These are phyloP conservation scores for Sardina pilchardus DNA, from an alignment of 2,113 vertebrate species.

Conservation along the genomic window DNA sequence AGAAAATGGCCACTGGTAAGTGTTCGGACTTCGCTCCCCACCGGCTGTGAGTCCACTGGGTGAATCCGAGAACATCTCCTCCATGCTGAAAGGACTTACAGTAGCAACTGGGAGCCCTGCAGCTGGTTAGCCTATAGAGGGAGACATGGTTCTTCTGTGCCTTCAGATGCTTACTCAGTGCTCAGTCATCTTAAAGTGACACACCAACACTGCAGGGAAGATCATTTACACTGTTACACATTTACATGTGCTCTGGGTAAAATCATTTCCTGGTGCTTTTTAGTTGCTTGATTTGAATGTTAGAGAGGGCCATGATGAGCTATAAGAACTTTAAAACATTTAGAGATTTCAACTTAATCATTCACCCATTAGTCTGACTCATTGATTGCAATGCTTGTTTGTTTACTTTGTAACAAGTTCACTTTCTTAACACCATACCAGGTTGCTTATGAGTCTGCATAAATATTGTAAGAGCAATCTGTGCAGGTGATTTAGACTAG, in stretches of 20 bases:
- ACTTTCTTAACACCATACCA: neutral
- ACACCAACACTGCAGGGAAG: too few relatives aligned
- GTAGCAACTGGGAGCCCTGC: neutral
- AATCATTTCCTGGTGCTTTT: too few relatives aligned
- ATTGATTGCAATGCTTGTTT: neutral
- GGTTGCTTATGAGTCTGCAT: neutral
- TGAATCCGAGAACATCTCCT: neutral
- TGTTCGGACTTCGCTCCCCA: constrained; percentile 35
- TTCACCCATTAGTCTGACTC: neutral
- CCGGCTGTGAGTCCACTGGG: neutral
- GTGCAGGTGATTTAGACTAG: neutral
- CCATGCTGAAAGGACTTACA: neutral
- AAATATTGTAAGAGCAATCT: neutral
- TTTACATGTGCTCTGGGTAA: too few relatives aligned
- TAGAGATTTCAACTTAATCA: neutral
- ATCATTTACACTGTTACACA: too few relatives aligned
- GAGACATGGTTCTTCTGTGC: neutral
- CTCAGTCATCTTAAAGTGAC: too few relatives aligned
- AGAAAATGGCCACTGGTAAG: constrained; percentile 83
- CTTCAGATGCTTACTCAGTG: too few relatives aligned
- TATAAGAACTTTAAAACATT: neutral
- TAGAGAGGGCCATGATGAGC: too few relatives aligned
- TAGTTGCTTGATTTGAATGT: too few relatives aligned
- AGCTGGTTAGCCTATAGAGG: neutral
- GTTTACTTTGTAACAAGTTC: neutral